Conservation (phyloP, 2,888 invertebrate genomes). For the Pheosia tremula region DNA sequence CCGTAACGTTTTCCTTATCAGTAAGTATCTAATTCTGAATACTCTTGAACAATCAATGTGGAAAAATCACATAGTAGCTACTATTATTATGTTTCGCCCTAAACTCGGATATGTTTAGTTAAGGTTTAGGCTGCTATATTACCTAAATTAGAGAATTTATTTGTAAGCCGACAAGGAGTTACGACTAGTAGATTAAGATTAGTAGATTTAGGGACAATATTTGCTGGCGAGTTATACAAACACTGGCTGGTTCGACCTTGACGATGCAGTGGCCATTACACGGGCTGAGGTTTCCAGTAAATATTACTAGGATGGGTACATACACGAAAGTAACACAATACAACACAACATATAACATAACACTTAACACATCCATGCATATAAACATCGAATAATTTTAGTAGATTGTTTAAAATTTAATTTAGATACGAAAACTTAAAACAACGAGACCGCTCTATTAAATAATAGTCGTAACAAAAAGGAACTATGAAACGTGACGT, state of each 20-base stretch:
- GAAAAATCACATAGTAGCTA: no score
- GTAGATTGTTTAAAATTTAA: slow-evolving; percentile 24
- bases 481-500: slow-evolving; percentile 21
- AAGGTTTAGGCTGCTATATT: not conserved
- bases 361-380: slow-evolving; percentile 36
- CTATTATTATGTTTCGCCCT: no score
- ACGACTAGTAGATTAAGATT: not conserved
- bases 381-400: slow-evolving; percentile 24
- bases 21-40: no score
- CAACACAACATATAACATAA: slow-evolving; percentile 41
- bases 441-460: slow-evolving; percentile 16
- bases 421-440: slow-evolving; percentile 26
- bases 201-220: not conserved
- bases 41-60: no score
- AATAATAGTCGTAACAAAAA: slow-evolving; percentile 28
- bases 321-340: slow-evolving; percentile 31
- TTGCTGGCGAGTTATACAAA: not conserved
- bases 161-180: not conserved
- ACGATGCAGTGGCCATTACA: slow-evolving; percentile 5
- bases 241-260: not conserved
- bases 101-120: no score
- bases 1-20: no score
- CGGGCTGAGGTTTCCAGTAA: slow-evolving; percentile 12
- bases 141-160: not conserved
- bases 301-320: slow-evolving; percentile 7